These are phyloP conservation scores for Herminia tarsipennalis DNA, from an alignment of 2,888 invertebrate species.

Conservation along the genomic window DNA sequence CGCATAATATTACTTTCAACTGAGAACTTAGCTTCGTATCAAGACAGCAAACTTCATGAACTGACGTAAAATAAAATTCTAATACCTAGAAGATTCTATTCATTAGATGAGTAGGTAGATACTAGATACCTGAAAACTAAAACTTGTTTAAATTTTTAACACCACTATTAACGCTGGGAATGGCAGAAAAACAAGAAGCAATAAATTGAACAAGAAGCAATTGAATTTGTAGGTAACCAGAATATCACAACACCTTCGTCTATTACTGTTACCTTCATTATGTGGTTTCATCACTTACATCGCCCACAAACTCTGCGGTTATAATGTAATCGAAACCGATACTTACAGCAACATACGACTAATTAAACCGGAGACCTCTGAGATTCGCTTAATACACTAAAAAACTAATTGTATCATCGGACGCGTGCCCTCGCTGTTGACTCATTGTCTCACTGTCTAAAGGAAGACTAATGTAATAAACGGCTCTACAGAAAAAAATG, in stretches of 20 bases:
- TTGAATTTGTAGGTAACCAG: too few species aligned
- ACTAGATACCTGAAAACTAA: too few species aligned
- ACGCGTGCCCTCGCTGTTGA: conserved; percentile 71
- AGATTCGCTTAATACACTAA: conserved; percentile 24
- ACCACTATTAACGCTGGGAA: too few species aligned
- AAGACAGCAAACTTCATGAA: too few species aligned
- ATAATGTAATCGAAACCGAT: conserved; percentile 1
- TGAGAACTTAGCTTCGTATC: too few species aligned
- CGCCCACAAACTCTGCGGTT: background rate
- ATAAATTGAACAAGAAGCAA: background rate
- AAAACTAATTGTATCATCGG: conserved; percentile 29
- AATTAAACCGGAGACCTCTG: conserved; percentile 16
- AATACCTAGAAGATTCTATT: too few species aligned
- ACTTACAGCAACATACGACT: conserved; percentile 8
- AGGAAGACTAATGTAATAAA: conserved; percentile 76
- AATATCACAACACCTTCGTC: too few species aligned
- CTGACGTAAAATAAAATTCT: too few species aligned
- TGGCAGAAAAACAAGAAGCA: background rate
- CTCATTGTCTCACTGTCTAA: conserved; percentile 61
- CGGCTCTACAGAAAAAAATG: conserved; percentile 71
- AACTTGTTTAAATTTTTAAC: too few species aligned
- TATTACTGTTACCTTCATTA: too few species aligned
- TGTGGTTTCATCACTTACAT: background rate
- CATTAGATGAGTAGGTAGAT: too few species aligned
- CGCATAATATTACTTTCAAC: background rate